Evolutionary conservation across 2,113 vertebrate genomes (phyloP).

Genomic region (Poeciliopsis occidentalis): DNA sequence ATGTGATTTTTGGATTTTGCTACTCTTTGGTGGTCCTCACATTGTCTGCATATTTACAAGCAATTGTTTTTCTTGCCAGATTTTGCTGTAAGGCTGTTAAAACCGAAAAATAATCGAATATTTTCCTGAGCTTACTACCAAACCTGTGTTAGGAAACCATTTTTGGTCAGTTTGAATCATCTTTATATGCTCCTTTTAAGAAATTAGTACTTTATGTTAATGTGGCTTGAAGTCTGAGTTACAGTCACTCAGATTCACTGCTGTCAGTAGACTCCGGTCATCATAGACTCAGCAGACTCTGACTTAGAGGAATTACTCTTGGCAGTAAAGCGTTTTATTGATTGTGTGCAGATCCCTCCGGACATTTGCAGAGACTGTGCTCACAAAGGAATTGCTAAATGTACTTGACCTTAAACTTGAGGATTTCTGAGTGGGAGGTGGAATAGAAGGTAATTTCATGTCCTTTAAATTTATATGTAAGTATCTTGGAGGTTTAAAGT

Average conservation of each 20-base stretch:
- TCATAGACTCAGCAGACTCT: slow-evolving; percentile 11
- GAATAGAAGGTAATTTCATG: not conserved
- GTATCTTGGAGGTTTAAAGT: not conserved
- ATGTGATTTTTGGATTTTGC: too few species aligned
- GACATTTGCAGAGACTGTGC: not conserved
- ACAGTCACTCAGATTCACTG: not conserved
- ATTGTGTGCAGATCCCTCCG: not conserved
- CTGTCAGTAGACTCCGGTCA: slow-evolving; percentile 1
- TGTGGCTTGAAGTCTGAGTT: slow-evolving; percentile 1
- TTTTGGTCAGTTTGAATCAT: not conserved
- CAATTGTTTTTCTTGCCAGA: not conserved
- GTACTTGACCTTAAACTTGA: slow-evolving; percentile 4
- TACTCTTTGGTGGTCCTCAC: too few species aligned
- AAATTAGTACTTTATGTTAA: not conserved
- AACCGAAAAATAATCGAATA: not conserved
- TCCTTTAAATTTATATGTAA: not conserved
- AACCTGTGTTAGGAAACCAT: not conserved
- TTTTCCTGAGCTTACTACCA: not conserved
- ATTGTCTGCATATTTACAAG: not conserved
- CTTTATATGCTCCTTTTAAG: not conserved
- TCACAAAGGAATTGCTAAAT: slow-evolving; percentile 1
- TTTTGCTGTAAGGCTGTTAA: not conserved
- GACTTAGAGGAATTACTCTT: slow-evolving; percentile 6
- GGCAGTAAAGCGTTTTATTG: slow-evolving; percentile 3
- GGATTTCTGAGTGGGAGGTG: not conserved